Evolutionary conservation across 1,140 invertebrate species (phyloP), one percentile per base, ranked within the genome.

Genomic region (Drosophila pectinifera): DNA sequence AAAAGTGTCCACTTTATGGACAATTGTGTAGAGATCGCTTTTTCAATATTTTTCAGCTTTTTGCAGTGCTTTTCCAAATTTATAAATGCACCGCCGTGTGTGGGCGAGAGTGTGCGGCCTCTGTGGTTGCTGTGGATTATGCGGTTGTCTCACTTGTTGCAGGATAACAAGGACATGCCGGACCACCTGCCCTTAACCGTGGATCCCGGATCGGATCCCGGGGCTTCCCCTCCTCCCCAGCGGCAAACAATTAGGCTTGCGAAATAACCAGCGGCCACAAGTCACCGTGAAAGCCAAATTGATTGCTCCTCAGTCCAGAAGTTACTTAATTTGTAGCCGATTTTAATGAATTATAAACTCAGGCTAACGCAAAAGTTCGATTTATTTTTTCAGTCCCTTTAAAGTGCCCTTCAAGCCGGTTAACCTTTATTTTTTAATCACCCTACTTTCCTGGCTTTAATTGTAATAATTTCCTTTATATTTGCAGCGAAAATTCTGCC

Each of bases 1-100:
- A 43, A 31, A 57, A 28, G 20, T 34, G 38, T 58, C 28, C 73
- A 63, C 76, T 84, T 83, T 74, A 80, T 83, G 80, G 55, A 55
- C 72, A 54, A 73, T 59, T 84, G 72, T 85, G 81, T 84, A 80
- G 82, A 88, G 78, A 88, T 85, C 83, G 83, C 49, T 88, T 85
- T 85, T 85, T 86, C 82, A 85, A 85, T 85, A 85, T 85, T 85
- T 85, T 78, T 74, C 73, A 81, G 72, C 65, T 84, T 83, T 83
- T 83, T 80, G 48, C 65, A 54, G 61, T 56, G 80, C 65, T 53
- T 36, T 53, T 36, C 34, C 39, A 78, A 76, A 77, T 85, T 85
- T 85, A 85, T 85, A 86, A 85, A 85, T 85, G 73, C 80, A 62
- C 75, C 78, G 75, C 59, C 54, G 45, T 63, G 51, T 68, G 31